phyloP scores from a whole-genome alignment of 2,888 invertebrate species.

The Pycnomerus fuliginosus region DNA sequence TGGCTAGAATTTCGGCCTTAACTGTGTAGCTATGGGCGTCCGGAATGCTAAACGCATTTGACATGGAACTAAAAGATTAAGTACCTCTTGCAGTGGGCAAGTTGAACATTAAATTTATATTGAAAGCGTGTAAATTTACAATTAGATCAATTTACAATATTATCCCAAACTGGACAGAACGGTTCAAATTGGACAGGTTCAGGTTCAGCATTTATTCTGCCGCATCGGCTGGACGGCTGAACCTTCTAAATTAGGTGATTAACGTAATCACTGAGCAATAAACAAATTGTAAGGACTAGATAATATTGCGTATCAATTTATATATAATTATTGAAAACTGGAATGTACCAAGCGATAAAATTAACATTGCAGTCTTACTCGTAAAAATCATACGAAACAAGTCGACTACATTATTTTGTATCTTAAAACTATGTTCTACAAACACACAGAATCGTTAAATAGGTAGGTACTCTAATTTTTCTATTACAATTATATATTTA shows the following conservation, averaged over 20 bases:
- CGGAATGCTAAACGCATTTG: constrained; percentile 13
- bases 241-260: constrained; percentile 34
- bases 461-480: constrained; percentile 37
- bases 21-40: constrained; percentile 25
- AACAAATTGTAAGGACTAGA: constrained; percentile 44
- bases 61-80: constrained; percentile 11
- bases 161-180: constrained; percentile 44
- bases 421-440: constrained; percentile 35
- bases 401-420: constrained; percentile 12
- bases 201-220: constrained; percentile 42
- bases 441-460: constrained; percentile 46
- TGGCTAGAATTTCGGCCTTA: constrained; percentile 30
- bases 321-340: constrained; percentile 22
- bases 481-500: constrained; percentile 36
- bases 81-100: constrained; percentile 15
- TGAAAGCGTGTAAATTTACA: constrained; percentile 10
- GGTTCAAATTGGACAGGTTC: constrained; percentile 44
- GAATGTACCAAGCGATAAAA: constrained; percentile 22
- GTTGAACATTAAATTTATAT: constrained; percentile 12
- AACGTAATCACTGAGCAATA: constrained; percentile 45
- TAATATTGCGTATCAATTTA: constrained; percentile 37
- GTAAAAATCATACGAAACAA: constrained; percentile 25
- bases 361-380: constrained; percentile 29
- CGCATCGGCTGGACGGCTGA: constrained; percentile 41
- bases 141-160: constrained; percentile 7